Evolutionary conservation across 1,140 invertebrate species (phyloP).

Genomic region (Adelges cooleyi): DNA sequence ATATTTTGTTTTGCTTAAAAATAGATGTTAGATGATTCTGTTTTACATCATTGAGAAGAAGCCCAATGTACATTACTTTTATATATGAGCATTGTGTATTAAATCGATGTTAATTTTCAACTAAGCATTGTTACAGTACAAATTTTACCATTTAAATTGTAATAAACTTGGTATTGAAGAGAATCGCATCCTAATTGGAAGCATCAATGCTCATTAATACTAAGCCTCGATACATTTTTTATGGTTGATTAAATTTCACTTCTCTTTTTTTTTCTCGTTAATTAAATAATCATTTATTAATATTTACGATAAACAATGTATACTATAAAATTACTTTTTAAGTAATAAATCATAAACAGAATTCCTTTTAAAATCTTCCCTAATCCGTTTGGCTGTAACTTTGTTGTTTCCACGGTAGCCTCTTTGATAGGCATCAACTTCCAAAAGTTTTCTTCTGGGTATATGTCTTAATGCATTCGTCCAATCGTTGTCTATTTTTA

Average conservation of each 20-base stretch:
- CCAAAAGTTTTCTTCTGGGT: slow-evolving; percentile 30
- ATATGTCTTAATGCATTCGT: slow-evolving; percentile 29
- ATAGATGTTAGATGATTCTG: too few relatives aligned
- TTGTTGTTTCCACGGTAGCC: neutral
- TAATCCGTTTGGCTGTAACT: slow-evolving; percentile 22
- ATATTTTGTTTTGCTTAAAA: too few relatives aligned
- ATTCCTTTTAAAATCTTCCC: slow-evolving; percentile 28
- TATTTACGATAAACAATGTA: neutral
- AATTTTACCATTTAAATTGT: neutral
- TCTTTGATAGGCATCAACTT: slow-evolving; percentile 8
- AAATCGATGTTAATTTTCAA: slow-evolving; percentile 1
- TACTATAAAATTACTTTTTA: slow-evolving; percentile 18
- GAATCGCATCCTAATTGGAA: neutral
- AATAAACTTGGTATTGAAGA: neutral
- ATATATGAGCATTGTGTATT: too few relatives aligned
- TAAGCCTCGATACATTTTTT: neutral
- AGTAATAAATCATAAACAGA: slow-evolving; percentile 30
- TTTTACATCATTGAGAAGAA: too few relatives aligned
- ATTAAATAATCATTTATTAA: neutral
- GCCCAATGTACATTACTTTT: too few relatives aligned
- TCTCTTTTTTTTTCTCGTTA: neutral
- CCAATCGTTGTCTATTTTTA: slow-evolving; percentile 29
- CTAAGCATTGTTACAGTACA: neutral
- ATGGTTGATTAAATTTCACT: neutral
- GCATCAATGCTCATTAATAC: neutral